These are phyloP conservation scores for Panulirus ornatus DNA, from an alignment of 1,140 invertebrate genomes.

Conservation along the genomic window DNA sequence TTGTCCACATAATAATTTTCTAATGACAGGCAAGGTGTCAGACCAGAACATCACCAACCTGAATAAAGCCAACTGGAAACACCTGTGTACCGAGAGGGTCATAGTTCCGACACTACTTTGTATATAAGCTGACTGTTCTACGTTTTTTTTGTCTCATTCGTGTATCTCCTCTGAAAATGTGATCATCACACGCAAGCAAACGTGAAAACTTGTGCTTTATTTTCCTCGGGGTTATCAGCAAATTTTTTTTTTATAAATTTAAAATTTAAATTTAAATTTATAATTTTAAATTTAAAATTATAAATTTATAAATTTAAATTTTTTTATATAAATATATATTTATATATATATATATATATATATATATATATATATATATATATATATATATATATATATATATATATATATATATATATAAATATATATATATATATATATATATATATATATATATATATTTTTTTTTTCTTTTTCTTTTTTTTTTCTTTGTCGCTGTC, in stretches of 20 bases:
- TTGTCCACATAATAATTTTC: too few relatives aligned
- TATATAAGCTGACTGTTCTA: too few relatives aligned
- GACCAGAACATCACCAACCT: too few relatives aligned
- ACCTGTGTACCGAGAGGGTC: too few relatives aligned
- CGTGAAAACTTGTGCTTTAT: background rate
- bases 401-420: conserved; percentile 14
- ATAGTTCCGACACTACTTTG: too few relatives aligned
- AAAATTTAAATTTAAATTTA: background rate
- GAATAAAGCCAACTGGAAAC: too few relatives aligned
- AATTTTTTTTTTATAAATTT: background rate
- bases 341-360: conserved; percentile 2
- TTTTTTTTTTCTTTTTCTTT: background rate
- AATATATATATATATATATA: conserved; percentile 10
- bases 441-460: conserved; percentile 14
- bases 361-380: conserved; percentile 14
- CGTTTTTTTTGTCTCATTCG: too few relatives aligned
- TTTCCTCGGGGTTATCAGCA: background rate
- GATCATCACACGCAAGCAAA: background rate
- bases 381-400: conserved; percentile 14
- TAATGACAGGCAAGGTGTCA: too few relatives aligned
- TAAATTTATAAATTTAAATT: background rate
- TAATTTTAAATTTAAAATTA: background rate
- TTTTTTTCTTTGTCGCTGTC: too few relatives aligned
- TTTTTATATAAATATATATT: background rate
- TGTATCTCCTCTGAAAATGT: too few relatives aligned